Conservation (phyloP, 2,888 invertebrate genomes). For the Prosopocoilus inquinatus region DNA sequence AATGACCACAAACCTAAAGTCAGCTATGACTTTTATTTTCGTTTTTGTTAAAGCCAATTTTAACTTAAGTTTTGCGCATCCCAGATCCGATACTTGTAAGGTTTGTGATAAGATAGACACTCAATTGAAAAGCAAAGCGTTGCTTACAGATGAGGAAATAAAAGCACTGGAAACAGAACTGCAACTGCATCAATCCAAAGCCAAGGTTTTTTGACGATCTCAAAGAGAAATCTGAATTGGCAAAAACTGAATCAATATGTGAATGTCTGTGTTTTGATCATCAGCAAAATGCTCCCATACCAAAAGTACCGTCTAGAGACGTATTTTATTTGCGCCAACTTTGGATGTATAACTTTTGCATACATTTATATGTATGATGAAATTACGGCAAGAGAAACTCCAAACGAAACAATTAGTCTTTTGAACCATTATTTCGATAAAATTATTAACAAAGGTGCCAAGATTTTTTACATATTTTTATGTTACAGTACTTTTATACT, state of each 20-base stretch:
- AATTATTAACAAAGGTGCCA: not conserved
- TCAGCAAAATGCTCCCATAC: slow-evolving; percentile 5
- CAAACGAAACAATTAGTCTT: too few species aligned
- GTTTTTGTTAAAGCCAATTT: too few species aligned
- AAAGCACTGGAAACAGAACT: too few species aligned
- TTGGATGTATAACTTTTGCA: too few species aligned
- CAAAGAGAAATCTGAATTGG: too few species aligned
- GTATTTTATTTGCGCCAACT: slow-evolving; percentile 13
- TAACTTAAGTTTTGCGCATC: slow-evolving; percentile 4
- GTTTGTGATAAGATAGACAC: slow-evolving; percentile 1
- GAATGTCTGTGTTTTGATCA: not conserved
- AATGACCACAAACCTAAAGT: too few species aligned
- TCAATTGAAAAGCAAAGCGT: not conserved
- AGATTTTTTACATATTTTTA: slow-evolving; percentile 11
- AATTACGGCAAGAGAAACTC: slow-evolving; percentile 5
- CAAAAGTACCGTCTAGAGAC: slow-evolving; percentile 11
- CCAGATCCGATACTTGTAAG: slow-evolving; percentile 3
- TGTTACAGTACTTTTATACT: slow-evolving; percentile 8
- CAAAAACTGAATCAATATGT: not conserved
- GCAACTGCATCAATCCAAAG: too few species aligned
- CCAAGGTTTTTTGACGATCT: too few species aligned
- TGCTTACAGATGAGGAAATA: too few species aligned
- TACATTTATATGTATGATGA: slow-evolving; percentile 4
- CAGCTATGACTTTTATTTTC: too few species aligned
- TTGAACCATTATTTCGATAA: slow-evolving; percentile 6